Conservation (phyloP, 2,797 vertebrate genomes). For the Monodelphis domestica region DNA sequence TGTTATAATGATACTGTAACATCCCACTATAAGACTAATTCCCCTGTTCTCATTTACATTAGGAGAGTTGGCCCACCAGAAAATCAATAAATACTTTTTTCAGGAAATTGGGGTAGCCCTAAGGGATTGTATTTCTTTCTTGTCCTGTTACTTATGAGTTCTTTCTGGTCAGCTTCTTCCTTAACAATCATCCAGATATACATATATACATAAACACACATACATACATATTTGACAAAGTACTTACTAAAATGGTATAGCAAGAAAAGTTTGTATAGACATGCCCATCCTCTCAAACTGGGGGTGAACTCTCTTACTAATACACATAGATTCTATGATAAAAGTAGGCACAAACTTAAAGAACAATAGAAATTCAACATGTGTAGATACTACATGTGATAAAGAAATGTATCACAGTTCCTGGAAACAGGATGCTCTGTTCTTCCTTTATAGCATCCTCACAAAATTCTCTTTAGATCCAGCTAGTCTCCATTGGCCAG, state of each 20-base stretch:
- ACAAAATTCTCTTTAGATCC: neutral
- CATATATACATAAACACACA: neutral
- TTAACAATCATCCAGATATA: neutral
- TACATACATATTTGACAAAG: neutral
- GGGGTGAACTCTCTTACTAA: neutral
- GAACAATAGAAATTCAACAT: neutral
- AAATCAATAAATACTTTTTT: neutral
- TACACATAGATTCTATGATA: neutral
- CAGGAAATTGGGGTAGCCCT: neutral
- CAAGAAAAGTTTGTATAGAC: neutral
- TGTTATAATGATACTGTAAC: neutral
- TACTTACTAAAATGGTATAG: neutral
- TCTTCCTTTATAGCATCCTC: neutral
- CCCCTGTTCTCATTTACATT: neutral
- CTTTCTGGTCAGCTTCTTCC: neutral
- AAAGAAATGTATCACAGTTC: neutral
- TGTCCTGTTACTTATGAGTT: neutral
- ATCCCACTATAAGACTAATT: neutral
- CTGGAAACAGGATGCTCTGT: neutral
- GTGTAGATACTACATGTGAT: neutral
- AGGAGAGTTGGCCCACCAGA: neutral
- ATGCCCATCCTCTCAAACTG: neutral
- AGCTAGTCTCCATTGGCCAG: neutral
- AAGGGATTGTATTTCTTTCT: neutral
- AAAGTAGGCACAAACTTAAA: neutral